Conservation (phyloP, 2,888 invertebrate species). For the Dicyrtoma fusca region DNA sequence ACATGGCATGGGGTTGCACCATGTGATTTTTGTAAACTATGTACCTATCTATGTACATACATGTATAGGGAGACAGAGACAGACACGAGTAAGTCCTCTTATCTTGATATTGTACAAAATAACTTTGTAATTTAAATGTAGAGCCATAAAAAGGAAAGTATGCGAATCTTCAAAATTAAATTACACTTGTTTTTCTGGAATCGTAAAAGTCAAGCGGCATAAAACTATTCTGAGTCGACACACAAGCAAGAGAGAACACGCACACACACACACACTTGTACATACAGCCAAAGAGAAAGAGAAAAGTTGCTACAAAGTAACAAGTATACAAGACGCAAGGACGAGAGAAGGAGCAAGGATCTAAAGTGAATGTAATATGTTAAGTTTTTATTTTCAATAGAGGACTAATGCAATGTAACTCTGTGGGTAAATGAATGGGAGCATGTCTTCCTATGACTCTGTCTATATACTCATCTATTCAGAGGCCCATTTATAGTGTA, state of each 20-base stretch:
- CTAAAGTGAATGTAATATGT: not conserved
- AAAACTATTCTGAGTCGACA: slow-evolving; percentile 13
- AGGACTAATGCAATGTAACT: slow-evolving; percentile 15
- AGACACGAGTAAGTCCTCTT: not conserved
- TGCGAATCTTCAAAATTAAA: slow-evolving; percentile 35
- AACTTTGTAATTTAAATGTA: slow-evolving; percentile 32
- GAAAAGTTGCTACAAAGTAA: too few species aligned
- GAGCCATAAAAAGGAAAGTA: slow-evolving; percentile 16
- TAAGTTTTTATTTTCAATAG: slow-evolving; percentile 7
- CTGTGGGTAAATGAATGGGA: slow-evolving; percentile 18
- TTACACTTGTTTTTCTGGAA: slow-evolving; percentile 30
- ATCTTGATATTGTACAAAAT: not conserved
- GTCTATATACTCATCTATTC: too few species aligned
- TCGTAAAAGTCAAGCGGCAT: slow-evolving; percentile 33
- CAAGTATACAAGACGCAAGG: too few species aligned
- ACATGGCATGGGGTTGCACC: not conserved
- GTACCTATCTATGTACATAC: not conserved
- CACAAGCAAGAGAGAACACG: too few species aligned
- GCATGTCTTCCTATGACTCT: not conserved
- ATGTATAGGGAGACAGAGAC: not conserved
- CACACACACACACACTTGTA: too few species aligned
- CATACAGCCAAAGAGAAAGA: too few species aligned
- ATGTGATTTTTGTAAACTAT: not conserved
- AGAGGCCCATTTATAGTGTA: not conserved
- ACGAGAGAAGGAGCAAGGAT: too few species aligned